These are phyloP conservation scores for Drosophila silvestris DNA, from an alignment of 2,888 invertebrate genomes.

Conservation along the genomic window DNA sequence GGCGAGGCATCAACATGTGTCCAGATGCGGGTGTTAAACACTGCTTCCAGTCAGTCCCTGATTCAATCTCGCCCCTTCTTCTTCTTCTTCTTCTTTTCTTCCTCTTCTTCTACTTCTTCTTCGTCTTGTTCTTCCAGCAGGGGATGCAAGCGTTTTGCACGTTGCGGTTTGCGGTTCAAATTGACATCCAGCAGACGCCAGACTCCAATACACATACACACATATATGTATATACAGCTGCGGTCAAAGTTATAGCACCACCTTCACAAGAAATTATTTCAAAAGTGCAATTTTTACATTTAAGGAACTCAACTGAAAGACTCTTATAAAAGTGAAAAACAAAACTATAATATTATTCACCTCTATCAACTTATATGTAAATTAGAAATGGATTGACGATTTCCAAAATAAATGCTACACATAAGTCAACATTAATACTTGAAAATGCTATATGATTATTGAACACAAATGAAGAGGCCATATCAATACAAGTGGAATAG, in stretches of 20 bases:
- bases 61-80: conserved; percentile 21
- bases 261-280: background rate
- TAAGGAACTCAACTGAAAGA: background rate
- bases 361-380: background rate
- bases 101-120: background rate
- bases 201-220: conserved; percentile 14
- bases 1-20: conserved; percentile 52
- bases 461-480: no score
- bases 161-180: conserved; percentile 64
- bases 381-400: no score
- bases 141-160: conserved; percentile 16
- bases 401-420: no score
- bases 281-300: background rate
- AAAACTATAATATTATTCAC: background rate
- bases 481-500: no score
- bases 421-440: no score
- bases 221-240: background rate
- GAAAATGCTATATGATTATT: no score
- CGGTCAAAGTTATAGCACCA: background rate
- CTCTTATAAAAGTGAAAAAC: background rate
- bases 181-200: conserved; percentile 80
- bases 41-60: conserved; percentile 26
- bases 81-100: background rate
- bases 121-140: conserved; percentile 2
- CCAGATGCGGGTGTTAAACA: conserved; percentile 68